Base-by-base conservation (phyloP, 2,797 vertebrate species). In the Semotilus atromaculatus region DNA sequence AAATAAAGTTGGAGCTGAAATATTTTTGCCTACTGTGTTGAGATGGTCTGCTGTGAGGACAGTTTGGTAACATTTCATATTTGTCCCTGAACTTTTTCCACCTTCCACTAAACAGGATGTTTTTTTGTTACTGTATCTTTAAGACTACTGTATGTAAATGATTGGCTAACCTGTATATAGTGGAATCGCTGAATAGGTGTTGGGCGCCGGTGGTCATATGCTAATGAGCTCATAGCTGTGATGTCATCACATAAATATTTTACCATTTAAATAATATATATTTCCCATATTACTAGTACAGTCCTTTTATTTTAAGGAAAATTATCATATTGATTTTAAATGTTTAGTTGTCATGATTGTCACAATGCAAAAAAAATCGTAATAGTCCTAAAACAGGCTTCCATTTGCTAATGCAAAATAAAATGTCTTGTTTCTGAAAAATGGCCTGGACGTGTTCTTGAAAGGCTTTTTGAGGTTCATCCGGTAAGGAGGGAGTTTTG, bases 81-180 rank as follows among this genome's bases (percentile, higher is more conserved):
- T 53, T 23, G 29, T 73, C 48, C 71, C 43, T 13, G 45, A 36
- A 11, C 3, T 8, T n/a, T 58, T 38, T 76, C 13, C 53, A 38
- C 19, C 19, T 38, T 55, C 31, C 7, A 40, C 6, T 13, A 26
- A 55, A 53, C 21, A 2, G 21, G 3, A 29, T 18, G 34, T 76
- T n/a, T 23, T 7, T 21, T 53, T 23, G 34, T 60, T 26, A 60
- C 34, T 40, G 53, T 77, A 1, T 26, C 74, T 60, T 77, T 60
- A 60, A 77, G 51, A 60, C 74, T 77, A 26, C 74, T 40, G 74
- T 26, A 16, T 77, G 1, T 26, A 36, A n/a, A 26, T 77, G 74
- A 60, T 40, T 60, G 74, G 74, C 74, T 26, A 3, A 60, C 7
- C 4, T 26, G 74, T n/a, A n/a, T n/a, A n/a, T 53, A 6, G n/a